These are phyloP conservation scores for Ernsta delagoae DNA, from an alignment of 2,888 invertebrate genomes.

Conservation along the genomic window DNA sequence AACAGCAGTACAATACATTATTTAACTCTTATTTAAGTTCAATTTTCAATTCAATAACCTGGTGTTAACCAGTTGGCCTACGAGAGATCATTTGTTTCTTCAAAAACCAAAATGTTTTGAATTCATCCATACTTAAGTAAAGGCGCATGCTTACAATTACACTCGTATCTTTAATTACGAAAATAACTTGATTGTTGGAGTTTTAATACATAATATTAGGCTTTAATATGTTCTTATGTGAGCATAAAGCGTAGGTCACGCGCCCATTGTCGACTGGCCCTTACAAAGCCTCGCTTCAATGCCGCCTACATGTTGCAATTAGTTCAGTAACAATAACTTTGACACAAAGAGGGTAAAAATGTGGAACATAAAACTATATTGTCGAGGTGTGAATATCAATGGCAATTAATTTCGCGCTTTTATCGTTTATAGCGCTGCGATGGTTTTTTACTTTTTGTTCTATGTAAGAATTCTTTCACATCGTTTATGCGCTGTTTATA, in stretches of 20 bases:
- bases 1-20: too few relatives aligned
- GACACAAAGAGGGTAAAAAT: slow-evolving; percentile 31
- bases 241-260: slow-evolving; percentile 63
- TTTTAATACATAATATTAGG: slow-evolving; percentile 33
- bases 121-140: not conserved
- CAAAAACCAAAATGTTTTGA: not conserved
- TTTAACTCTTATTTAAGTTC: too few relatives aligned
- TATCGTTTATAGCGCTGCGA: not conserved
- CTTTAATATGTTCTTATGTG: slow-evolving; percentile 7
- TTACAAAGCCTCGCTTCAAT: slow-evolving; percentile 55
- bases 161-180: slow-evolving; percentile 16
- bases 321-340: slow-evolving; percentile 32
- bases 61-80: too few relatives aligned
- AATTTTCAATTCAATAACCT: too few relatives aligned
- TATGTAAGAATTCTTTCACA: not conserved
- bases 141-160: slow-evolving; percentile 13
- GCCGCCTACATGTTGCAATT: slow-evolving; percentile 44
- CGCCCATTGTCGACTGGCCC: slow-evolving; percentile 52
- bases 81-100: too few relatives aligned
- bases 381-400: slow-evolving; percentile 42
- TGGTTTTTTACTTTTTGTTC: not conserved
- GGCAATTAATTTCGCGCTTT: slow-evolving; percentile 12
- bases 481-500: not conserved
- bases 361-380: slow-evolving; percentile 34
- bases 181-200: slow-evolving; percentile 16